Base-by-base conservation (phyloP, 2,797 vertebrate genomes). In the Urosaurus nigricauda region DNA sequence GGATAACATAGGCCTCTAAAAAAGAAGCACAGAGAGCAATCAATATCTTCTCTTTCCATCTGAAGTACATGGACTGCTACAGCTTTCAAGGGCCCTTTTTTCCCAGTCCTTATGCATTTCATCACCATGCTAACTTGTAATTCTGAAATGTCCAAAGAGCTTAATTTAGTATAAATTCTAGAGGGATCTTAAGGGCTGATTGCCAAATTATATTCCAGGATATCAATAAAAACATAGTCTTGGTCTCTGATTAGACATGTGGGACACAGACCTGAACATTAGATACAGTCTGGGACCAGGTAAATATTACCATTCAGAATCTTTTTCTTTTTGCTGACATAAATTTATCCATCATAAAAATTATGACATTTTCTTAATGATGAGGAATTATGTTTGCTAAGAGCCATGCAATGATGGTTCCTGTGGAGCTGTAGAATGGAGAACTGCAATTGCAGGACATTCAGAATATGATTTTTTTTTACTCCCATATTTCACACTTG, bases 171-270 rank as follows among this genome's bases (percentile, higher is more conserved):
- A 32, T 75, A 89, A 92, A 90, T 1, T 89, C 65, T 71, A 21
- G 14, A 83, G 83, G 60, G 13, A 88, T 87, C 74, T 83, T 60
- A 88, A 87, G 89, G 71, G 87, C 63, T 65, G 90, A 83, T 43
- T 84, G 65, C 16, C 53, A 90, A 87, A 89, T 90, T 86, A 47
- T 58, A 88, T 58, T 90, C 75, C 37, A 70, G 4, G 0, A 0
- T n/a, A 1, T 80, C 81, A 92, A 86, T 92, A 78, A 86, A 93
- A 90, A 92, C n/a, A 53, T 82, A 75, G 84, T 75, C 24, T 82
- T 92, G 78, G 60, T n/a, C 21, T 51, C 63, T 86, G 88, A 92
- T 32, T 83, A 1, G 68, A 81, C 40, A 53, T 53, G 21, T 80
- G 79, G 83, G 86, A 5, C 1, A 79, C 19, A 73, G 14, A 77